These are phyloP conservation scores for Euplagia quadripunctaria DNA, from an alignment of 2,888 invertebrate species.

Conservation along the genomic window DNA sequence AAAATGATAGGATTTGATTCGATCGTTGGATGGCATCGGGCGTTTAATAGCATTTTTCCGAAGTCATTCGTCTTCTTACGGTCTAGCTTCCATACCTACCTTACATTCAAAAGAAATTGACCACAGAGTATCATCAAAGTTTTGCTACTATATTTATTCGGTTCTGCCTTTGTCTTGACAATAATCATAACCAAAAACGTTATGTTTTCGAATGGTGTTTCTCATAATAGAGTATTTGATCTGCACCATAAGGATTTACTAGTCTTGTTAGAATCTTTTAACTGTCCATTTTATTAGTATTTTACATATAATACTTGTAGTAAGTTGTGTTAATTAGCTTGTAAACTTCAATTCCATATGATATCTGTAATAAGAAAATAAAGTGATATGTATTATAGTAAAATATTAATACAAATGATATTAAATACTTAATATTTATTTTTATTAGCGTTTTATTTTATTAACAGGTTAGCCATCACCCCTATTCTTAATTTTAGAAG, in stretches of 20 bases:
- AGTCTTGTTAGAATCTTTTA: conserved; percentile 66
- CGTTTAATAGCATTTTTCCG: too few species aligned
- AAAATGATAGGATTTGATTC: too few species aligned
- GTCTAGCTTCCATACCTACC: too few species aligned
- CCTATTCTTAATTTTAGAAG: neutral
- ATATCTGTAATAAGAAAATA: conserved; percentile 43
- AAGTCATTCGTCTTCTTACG: too few species aligned
- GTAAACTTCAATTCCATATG: conserved; percentile 51
- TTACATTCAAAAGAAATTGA: too few species aligned
- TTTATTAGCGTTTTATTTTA: conserved; percentile 36
- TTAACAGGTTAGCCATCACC: neutral
- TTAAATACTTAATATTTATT: conserved; percentile 45
- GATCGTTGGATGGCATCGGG: too few species aligned
- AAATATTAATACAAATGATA: conserved; percentile 45
- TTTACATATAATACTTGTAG: conserved; percentile 43
- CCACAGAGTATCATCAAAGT: too few species aligned
- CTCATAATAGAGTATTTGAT: neutral
- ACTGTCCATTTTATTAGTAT: conserved; percentile 45
- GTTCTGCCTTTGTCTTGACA: neutral
- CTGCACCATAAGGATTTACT: conserved; percentile 51
- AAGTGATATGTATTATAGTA: conserved; percentile 55
- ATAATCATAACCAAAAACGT: too few species aligned
- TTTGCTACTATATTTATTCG: too few species aligned
- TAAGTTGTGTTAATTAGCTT: conserved; percentile 37
- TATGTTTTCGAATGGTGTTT: neutral